Evolutionary conservation across 2,113 vertebrate genomes (phyloP), one percentile per base, ranked within the genome.

Genomic region (Corythornis vintsioides): DNA sequence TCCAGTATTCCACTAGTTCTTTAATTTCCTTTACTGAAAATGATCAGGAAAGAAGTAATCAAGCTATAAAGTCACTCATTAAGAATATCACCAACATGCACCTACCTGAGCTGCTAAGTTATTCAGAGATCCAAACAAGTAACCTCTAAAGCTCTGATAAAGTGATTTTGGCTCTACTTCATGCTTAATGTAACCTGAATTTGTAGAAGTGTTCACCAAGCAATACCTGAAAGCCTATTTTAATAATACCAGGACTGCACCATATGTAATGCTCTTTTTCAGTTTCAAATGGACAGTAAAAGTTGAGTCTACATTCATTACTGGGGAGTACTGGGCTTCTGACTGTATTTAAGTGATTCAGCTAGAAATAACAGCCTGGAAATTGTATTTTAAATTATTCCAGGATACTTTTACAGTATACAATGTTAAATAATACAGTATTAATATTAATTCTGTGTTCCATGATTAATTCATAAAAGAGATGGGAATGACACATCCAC

Each of bases 381-480:
- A 94, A 86, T 28, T 31, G 5, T 90, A 82, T 86, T 84, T 72
- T 75, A 63, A 80, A 64, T 86, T 86, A 83, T 65, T 80, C 40
- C 47, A 26, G 64, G 61, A 60, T 3, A 52, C 25, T 83, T 92
- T 35, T 83, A 42, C 25, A 40, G 43, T 29, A 71, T 7, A 88
- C n/a, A 78, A 47, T 33, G 29, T 57, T 81, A 82, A 92, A 87
- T 87, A 82, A 78, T 56, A 71, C 13, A 43, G 43, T 57, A 63
- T 88, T 61, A 61, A 67, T 78, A 83, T 77, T 82, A 95, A 84
- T 53, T 48, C 10, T 22, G 24, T 56, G 15, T 67, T 26, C 26
- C 35, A 93, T 61, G 48, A 84, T 79, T 81, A 87, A 90, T 61
- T 86, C 80, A 84, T 83, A 24, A 71, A 52, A 91, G 38, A 90